Evolutionary conservation across 2,888 invertebrate species (phyloP), one percentile per base, ranked within the genome.

Genomic region (Allolobophora icterica): DNA sequence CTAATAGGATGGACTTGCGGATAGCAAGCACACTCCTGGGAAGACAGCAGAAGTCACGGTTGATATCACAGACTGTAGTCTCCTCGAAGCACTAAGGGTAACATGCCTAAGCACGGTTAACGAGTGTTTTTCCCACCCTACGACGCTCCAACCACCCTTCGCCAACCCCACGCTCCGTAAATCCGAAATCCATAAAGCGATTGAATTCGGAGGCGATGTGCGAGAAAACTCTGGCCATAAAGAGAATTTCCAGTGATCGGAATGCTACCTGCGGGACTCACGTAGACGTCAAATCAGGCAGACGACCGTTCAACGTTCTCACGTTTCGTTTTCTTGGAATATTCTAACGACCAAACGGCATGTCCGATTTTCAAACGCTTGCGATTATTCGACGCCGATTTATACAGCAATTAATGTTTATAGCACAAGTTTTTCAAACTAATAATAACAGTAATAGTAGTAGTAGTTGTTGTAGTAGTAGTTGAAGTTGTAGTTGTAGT

Each of bases 131-230:
- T 30, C 0, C 71, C 71, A n/a, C n/a, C n/a, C 30, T n/a, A 71
- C n/a, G 6, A 71, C 71, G 71, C 71, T n/a, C n/a, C 71, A 30
- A n/a, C 71, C n/a, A 30, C 71, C n/a, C 71, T 1, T 1, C 15
- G 30, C n/a, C 71, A n/a, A 21, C 52, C 13, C 52, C 52, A 15
- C 52, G 52, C 24, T 71, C 30, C 71, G 30, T 71, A 71, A 71
- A 71, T 71, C 71, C 71, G n/a, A 71, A 71, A n/a, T 71, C 71
- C 71, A 71, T 71, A 71, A n/a, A 71, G 71, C 71, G 71, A 71
- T 71, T 71, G 71, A 71, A 71, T 71, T 71, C 19, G 71, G 71
- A 71, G 71, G n/a, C n/a, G 71, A 71, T 71, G 71, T 71, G 71
- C 71, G 11, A 71, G 71, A 71, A 71, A 30, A 6, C 71, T 13